phyloP scores from a whole-genome alignment of 1,140 invertebrate genomes.

The roundworm (Caenorhabditis elegans) region DNA sequence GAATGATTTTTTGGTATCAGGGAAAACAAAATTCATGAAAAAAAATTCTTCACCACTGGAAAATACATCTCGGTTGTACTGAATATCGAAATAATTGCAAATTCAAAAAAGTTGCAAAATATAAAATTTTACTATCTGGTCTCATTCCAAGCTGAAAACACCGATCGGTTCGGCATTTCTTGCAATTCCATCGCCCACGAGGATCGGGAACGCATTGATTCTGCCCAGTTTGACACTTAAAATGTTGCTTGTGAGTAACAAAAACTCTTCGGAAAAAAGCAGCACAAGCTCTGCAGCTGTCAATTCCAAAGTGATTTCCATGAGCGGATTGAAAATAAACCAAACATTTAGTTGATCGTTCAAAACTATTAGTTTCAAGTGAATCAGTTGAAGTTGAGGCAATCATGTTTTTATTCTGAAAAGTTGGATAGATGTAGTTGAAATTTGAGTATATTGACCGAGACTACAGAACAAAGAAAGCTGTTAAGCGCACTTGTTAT shows the following conservation, averaged over 20 bases:
- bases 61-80: neutral
- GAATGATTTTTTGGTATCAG: too few species aligned
- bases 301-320: conserved; percentile 35
- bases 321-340: conserved; percentile 35
- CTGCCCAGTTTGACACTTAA: neutral
- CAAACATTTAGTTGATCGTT: too few species aligned
- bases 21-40: too few species aligned
- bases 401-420: too few species aligned
- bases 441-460: too few species aligned
- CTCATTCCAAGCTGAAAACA: neutral
- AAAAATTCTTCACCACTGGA: neutral
- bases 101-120: neutral
- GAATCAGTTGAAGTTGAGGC: too few species aligned
- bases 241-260: neutral
- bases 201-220: neutral
- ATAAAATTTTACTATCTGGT: neutral
- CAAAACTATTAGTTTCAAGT: too few species aligned
- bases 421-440: too few species aligned
- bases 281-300: conserved; percentile 27
- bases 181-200: neutral
- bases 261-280: conserved; percentile 18
- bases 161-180: neutral
- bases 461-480: too few species aligned
- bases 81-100: neutral
- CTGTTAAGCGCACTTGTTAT: too few species aligned